Base-by-base conservation (phyloP, 2,797 vertebrate species). In the Coreius guichenoti region DNA sequence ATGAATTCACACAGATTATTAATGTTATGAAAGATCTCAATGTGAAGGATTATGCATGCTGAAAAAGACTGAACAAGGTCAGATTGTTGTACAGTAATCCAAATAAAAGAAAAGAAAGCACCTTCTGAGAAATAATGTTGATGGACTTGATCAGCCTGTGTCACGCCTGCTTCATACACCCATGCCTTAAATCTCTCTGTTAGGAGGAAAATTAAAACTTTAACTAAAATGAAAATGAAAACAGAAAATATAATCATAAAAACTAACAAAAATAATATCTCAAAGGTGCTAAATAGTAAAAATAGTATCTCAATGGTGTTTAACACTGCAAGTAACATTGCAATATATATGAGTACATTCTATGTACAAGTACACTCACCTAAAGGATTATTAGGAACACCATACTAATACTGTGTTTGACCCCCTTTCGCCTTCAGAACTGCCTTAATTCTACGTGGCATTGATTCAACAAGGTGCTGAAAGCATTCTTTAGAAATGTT, bases 121-220 rank as follows among this genome's bases (percentile, higher is more conserved):
- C 56, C 19, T 33, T 6, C 29, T 54, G 31, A 36, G 21, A 43
- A 80, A 65, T 23, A 21, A 29, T 43, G 49, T 43, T 58, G 80
- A 29, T 29, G n/a, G 14, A 70, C 80, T 39, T 81, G 65, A 81
- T 81, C n/a, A 19, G 16, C 80, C 54, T 29, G 79, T 49, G 26
- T 56, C 65, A 33, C 0, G 23, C 3, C 19, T 70, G 14, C 12
- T 8, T 33, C 8, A 31, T 13, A 23, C 26, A 0, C 77, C 3
- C 61, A 21, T 9, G 17, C 58, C 5, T 47, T 47, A 31, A 8
- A 47, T 79, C 39, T 9, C 3, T 23, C 26, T 23, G 7, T 29
- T 49, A 21, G 43, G 26, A 23, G 78, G 26, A 49, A 31, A 19
- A 26, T 9, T 13, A 26, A 26, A 61, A 23, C 56, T 61, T 61